phyloP scores from a whole-genome alignment of 2,888 invertebrate species.

The Heteromurus nitidus region DNA sequence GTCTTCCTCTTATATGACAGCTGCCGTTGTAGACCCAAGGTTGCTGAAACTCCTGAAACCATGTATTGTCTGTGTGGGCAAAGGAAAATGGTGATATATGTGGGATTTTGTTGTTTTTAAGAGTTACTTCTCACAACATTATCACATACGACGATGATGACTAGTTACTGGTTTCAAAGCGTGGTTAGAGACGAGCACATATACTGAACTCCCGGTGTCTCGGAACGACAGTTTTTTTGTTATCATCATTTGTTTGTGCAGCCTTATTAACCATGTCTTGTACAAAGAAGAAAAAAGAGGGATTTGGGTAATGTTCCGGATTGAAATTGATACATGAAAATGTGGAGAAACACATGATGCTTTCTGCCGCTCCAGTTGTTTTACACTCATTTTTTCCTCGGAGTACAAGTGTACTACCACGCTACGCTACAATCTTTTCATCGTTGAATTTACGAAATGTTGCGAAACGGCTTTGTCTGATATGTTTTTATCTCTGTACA shows the following conservation, averaged over 20 bases:
- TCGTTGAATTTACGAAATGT: too few species aligned
- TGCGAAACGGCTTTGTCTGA: too few species aligned
- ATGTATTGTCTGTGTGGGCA: neutral
- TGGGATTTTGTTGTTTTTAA: neutral
- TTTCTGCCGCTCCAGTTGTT: constrained; percentile 52
- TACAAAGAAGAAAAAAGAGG: constrained; percentile 52
- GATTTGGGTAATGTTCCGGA: constrained; percentile 59
- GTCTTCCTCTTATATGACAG: neutral
- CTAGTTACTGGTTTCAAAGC: neutral
- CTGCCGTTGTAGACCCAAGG: neutral
- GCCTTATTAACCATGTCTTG: constrained; percentile 61
- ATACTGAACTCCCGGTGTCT: constrained; percentile 3
- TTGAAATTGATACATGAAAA: constrained; percentile 60
- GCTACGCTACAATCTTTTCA: too few species aligned
- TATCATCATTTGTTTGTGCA: constrained; percentile 60
- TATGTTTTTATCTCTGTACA: too few species aligned
- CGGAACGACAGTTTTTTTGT: constrained; percentile 16
- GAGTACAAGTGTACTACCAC: too few species aligned
- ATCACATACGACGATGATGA: neutral
- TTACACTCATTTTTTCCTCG: constrained; percentile 27
- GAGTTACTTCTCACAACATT: constrained; percentile 13
- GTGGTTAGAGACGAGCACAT: too few species aligned
- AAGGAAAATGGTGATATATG: too few species aligned
- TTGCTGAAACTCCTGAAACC: too few species aligned
- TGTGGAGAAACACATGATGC: constrained; percentile 25